A percentile compares a stretch with the other conserved stretches of the same genome.
phyloP scores from a whole-genome alignment of 2,113 vertebrate species.

The Phainopepla nitens region DNA sequence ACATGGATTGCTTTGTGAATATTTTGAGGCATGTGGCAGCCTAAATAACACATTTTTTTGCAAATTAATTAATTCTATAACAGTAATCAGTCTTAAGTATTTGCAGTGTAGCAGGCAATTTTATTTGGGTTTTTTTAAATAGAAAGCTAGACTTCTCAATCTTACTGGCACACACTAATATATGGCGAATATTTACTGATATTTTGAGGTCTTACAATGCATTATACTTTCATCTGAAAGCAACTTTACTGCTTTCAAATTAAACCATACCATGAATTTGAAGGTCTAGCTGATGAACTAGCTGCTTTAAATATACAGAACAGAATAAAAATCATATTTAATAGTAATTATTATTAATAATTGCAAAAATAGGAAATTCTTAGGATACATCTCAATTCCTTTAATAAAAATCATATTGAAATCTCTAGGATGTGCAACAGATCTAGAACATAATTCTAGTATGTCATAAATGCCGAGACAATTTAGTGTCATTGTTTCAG shows the following conservation, averaged over 20 bases:
- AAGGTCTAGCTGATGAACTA: conserved; percentile 34
- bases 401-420: conserved; percentile 49
- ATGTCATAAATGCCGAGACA: conserved; percentile 24
- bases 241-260: neutral
- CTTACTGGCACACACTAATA: conserved; percentile 51
- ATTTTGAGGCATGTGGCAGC: neutral
- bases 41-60: conserved; percentile 19
- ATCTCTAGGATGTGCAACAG: conserved; percentile 12
- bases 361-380: conserved; percentile 56
- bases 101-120: conserved; percentile 46
- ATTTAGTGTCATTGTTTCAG: conserved; percentile 46
- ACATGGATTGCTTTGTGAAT: neutral
- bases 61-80: conserved; percentile 44
- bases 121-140: neutral
- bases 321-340: neutral
- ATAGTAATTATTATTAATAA: conserved; percentile 35
- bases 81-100: neutral
- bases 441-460: conserved; percentile 47
- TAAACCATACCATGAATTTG: neutral
- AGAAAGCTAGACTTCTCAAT: conserved; percentile 17
- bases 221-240: neutral
- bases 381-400: conserved; percentile 30
- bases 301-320: conserved; percentile 34
- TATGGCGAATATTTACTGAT: conserved; percentile 28
- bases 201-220: conserved; percentile 2